phyloP scores from a whole-genome alignment of 2,797 vertebrate species.

The Mus caroli region DNA sequence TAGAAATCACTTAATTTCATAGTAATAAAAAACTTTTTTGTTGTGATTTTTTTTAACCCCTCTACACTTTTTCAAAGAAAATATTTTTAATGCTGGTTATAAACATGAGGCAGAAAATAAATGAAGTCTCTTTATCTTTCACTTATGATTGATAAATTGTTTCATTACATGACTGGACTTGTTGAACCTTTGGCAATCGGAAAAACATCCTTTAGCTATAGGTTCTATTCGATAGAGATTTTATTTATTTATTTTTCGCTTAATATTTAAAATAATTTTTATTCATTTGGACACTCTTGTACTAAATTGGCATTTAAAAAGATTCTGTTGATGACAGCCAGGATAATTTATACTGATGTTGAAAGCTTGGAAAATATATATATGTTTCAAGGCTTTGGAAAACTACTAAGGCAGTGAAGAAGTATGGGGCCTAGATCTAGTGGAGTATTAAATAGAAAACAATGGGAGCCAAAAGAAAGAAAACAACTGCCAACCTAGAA shows the following conservation, averaged over 20 bases:
- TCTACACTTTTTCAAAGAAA: slow-evolving; percentile 37
- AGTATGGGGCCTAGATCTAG: slow-evolving; percentile 23
- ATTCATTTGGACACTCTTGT: slow-evolving; percentile 30
- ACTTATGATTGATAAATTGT: slow-evolving; percentile 42
- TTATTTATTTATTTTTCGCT: not conserved
- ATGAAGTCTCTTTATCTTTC: slow-evolving; percentile 49
- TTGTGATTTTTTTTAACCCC: not conserved
- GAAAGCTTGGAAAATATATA: not conserved
- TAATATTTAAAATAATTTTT: slow-evolving; percentile 57
- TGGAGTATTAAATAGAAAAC: slow-evolving; percentile 37
- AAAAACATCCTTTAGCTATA: slow-evolving; percentile 20
- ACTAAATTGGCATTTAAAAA: slow-evolving; percentile 47
- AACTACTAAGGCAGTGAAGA: slow-evolving; percentile 49
- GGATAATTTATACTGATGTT: slow-evolving; percentile 35
- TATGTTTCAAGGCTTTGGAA: slow-evolving; percentile 51
- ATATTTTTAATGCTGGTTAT: slow-evolving; percentile 47
- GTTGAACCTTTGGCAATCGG: slow-evolving; percentile 42
- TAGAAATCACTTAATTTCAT: slow-evolving; percentile 38
- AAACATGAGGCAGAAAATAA: slow-evolving; percentile 39
- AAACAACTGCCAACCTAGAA: slow-evolving; percentile 41
- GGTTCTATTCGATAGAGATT: slow-evolving; percentile 39
- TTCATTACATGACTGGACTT: slow-evolving; percentile 44
- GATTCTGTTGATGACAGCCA: slow-evolving; percentile 1
- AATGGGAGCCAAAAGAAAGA: slow-evolving; percentile 52
- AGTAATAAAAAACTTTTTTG: slow-evolving; percentile 6